Base-by-base conservation (phyloP, 2,888 invertebrate genomes). In the Chymomyza amoena region DNA sequence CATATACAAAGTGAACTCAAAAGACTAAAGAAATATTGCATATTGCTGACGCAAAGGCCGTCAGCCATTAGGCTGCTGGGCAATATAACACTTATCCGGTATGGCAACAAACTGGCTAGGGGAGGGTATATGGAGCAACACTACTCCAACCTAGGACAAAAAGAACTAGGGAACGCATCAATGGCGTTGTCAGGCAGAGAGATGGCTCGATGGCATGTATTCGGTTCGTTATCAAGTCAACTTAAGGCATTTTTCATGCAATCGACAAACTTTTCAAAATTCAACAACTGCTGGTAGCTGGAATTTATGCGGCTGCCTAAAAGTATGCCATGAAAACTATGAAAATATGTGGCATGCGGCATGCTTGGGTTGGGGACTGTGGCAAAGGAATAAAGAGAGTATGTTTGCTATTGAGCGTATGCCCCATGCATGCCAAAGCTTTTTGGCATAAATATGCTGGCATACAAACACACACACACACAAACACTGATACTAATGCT, bases 21-120 rank as follows among this genome's bases (percentile, higher is more conserved):
- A 78, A 69, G 82, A 73, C 79, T 79, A 73, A 63, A 75, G 74
- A 82, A 87, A 79, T 79, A 87, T 84, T 70, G 72, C 77, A 84
- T 84, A 77, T 81, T 70, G 61, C 51, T 70, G 73, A 63, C 84
- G 71, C 72, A 70, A 72, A 81, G 84, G 79, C 68, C 65, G n/a
- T 72, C 71, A 71, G 70, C 81, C 74, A 84, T 82, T 81, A 81
- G 69, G 84, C 67, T 16, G 18, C 69, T n/a, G 70, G 70, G 75
- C 70, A 79, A 69, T 72, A 72, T 77, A 81, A 73, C 70, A 71
- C 77, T 70, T 69, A 70, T 69, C 60, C 72, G 63, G 72, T 64
- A 70, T 72, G 78, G 75, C 52, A 54, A 45, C 39, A 45, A 45
- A 5, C 32, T 32, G 32, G 7, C 1, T 32, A 7, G 32, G 9